Evolutionary conservation across 2,888 invertebrate species (phyloP), one percentile per base, ranked within the genome.

Genomic region (Balanococcus diminutus): DNA sequence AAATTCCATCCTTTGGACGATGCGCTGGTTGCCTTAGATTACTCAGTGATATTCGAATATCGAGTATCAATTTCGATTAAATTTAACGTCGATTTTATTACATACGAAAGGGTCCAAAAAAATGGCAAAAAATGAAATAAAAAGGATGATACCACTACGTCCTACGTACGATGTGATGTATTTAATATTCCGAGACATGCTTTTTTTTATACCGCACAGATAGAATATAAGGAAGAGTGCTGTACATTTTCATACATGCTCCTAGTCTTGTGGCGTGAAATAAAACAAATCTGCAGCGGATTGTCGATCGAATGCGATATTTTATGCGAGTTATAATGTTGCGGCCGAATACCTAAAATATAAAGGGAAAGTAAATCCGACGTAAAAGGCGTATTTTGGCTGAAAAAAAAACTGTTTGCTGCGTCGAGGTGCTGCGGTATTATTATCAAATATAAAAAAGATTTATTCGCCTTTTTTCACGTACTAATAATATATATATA

Each of bases 61-160:
- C 28, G 28, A 31, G 67, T 67, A 67, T 67, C 67, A 67, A 16
- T 67, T 67, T 67, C 67, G 67, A 67, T 67, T 67, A 67, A 67
- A 67, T 56, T 22, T 56, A 67, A 67, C 25, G 67, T 67, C 25
- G 67, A 67, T 67, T 67, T 67, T 28, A 67, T 67, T 56, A 22
- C 36, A 6, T 22, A 56, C 56, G 51, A 51, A 3, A 3, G 4
- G 16, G 19, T 51, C 46, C 39, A 56, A 56, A 56, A 46, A 46
- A 46, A 46, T 46, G 6, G n/a, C 0, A 46, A 46, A 46, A n/a
- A 46, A 2, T 46, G 2, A 11, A n/a, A n/a, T 16, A n/a, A 22
- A 22, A 56, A 9, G 22, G 56, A n/a, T n/a, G n/a, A n/a, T n/a
- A n/a, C n/a, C n/a, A n/a, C n/a, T n/a, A n/a, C n/a, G n/a, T n/a